Percentiles rank a stretch among this genome's conserved stretches.
Conservation (phyloP, 2,888 invertebrate genomes). For the Meteorus colon region DNA sequence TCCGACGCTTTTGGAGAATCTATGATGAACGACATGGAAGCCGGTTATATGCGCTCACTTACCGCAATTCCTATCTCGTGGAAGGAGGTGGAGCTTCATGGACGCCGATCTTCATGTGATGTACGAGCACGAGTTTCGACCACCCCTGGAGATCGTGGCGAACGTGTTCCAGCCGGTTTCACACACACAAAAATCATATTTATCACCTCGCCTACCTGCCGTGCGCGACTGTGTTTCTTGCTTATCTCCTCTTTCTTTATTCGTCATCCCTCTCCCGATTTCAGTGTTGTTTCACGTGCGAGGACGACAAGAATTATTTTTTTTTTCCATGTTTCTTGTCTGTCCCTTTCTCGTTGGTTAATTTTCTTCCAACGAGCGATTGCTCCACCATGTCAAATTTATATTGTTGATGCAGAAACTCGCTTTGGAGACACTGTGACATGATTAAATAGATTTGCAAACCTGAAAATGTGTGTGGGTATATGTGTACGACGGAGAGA, state of each 20-base stretch:
- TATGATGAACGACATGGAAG: conserved; percentile 45
- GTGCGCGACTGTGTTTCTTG: conserved; percentile 49
- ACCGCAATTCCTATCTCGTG: conserved; percentile 19
- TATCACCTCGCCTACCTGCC: conserved; percentile 65
- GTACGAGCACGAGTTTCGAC: conserved; percentile 66
- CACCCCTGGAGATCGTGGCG: conserved; percentile 68
- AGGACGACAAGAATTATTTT: conserved; percentile 30
- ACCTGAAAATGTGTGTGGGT: conserved; percentile 46
- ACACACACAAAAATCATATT: conserved; percentile 70
- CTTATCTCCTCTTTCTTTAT: conserved; percentile 53
- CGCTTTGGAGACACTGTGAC: conserved; percentile 40
- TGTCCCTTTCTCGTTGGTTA: not conserved
- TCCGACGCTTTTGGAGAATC: conserved; percentile 40
- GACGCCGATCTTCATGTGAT: conserved; percentile 58
- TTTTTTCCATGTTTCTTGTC: conserved; percentile 5
- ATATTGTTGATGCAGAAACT: conserved; percentile 58
- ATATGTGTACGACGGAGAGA: conserved; percentile 47
- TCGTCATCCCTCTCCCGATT: conserved; percentile 41
- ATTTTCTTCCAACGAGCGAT: conserved; percentile 61
- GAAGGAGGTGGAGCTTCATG: conserved; percentile 50
- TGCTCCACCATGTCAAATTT: conserved; percentile 68
- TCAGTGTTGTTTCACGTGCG: conserved; percentile 28
- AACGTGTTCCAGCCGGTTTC: conserved; percentile 63
- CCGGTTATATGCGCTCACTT: conserved; percentile 17
- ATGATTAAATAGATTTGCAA: conserved; percentile 57